These are phyloP conservation scores for Megaptera novaeangliae DNA, from an alignment of 2,113 vertebrate species.

Conservation along the genomic window DNA sequence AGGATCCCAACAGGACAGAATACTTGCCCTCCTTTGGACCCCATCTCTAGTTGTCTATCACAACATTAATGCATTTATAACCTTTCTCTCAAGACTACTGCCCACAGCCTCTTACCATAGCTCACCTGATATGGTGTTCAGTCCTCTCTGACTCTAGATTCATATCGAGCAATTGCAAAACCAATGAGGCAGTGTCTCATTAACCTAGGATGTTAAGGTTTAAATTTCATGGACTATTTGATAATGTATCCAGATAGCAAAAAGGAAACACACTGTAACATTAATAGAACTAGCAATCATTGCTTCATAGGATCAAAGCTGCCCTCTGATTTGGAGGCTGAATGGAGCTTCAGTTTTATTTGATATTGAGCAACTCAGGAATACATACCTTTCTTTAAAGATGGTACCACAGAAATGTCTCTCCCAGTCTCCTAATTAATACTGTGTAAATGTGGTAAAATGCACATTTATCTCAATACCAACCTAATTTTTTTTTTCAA, in stretches of 20 bases:
- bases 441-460: not conserved
- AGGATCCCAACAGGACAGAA: not conserved
- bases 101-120: not conserved
- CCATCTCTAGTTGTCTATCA: not conserved
- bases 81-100: not conserved
- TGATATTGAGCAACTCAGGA: not conserved
- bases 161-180: not conserved
- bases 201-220: slow-evolving; percentile 26
- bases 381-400: not conserved
- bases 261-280: not conserved
- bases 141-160: not conserved
- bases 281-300: not conserved
- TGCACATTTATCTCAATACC: not conserved
- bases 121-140: not conserved
- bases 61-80: not conserved
- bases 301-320: slow-evolving; percentile 24
- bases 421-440: not conserved
- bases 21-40: not conserved
- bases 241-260: slow-evolving; percentile 27
- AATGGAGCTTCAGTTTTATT: not conserved
- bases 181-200: not conserved
- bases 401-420: not conserved
- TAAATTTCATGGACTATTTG: not conserved
- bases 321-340: not conserved
- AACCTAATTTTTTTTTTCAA: slow-evolving; percentile 1